A percentile compares a stretch with the other conserved stretches of the same genome.
phyloP scores from a whole-genome alignment of 2,888 invertebrate species.

The Philereme transversata region DNA sequence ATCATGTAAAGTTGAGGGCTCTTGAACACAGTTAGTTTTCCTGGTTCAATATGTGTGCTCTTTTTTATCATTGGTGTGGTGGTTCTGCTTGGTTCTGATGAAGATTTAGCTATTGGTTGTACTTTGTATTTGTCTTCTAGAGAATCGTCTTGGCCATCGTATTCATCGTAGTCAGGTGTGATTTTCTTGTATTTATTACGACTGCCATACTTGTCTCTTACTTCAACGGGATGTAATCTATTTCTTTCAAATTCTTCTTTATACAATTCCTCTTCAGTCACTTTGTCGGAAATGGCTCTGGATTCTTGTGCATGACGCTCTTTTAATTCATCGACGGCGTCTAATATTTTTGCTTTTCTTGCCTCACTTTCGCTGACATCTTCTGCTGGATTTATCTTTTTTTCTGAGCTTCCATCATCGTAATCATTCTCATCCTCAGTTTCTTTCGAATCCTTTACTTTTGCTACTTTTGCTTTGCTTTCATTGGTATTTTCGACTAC shows the following conservation, averaged over 20 bases:
- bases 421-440: slow-evolving; percentile 41
- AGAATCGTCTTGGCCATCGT: slow-evolving; percentile 52
- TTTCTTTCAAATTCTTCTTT: slow-evolving; percentile 53
- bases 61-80: slow-evolving; percentile 32
- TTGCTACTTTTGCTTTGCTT: slow-evolving; percentile 48
- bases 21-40: slow-evolving; percentile 69
- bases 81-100: slow-evolving; percentile 41
- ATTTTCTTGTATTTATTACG: slow-evolving; percentile 29
- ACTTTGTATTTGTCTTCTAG: slow-evolving; percentile 61
- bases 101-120: slow-evolving; percentile 37
- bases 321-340: slow-evolving; percentile 71
- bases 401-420: slow-evolving; percentile 52
- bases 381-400: slow-evolving; percentile 45
- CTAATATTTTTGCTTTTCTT: slow-evolving; percentile 65
- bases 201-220: slow-evolving; percentile 53
- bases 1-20: slow-evolving; percentile 64
- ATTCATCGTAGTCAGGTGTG: slow-evolving; percentile 62
- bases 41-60: slow-evolving; percentile 46
- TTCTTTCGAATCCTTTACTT: slow-evolving; percentile 24
- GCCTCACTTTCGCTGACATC: slow-evolving; percentile 61
- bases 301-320: slow-evolving; percentile 69
- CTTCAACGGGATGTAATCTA: slow-evolving; percentile 23
- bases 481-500: slow-evolving; percentile 49
- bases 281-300: slow-evolving; percentile 62
- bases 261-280: slow-evolving; percentile 69